These are phyloP conservation scores for Tiliqua scincoides DNA, from an alignment of 2,113 vertebrate genomes.

Conservation along the genomic window DNA sequence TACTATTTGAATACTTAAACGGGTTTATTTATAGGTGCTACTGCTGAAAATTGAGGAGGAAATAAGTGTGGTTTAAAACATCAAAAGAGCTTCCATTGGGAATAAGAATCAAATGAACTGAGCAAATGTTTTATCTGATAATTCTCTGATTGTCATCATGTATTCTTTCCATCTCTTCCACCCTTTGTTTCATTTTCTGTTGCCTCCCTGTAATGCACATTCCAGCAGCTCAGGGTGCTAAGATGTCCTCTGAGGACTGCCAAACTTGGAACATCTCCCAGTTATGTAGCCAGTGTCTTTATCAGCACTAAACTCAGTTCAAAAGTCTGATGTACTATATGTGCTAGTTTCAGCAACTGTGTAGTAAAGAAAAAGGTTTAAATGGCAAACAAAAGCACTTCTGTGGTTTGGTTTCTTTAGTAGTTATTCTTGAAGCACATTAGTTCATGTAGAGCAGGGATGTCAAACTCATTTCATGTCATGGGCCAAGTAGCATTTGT, in stretches of 20 bases:
- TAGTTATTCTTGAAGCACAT: background rate
- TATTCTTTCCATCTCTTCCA: conserved; percentile 22
- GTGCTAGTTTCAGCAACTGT: background rate
- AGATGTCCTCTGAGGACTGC: conserved; percentile 4
- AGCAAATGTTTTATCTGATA: background rate
- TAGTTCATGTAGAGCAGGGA: background rate
- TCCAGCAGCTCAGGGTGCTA: conserved; percentile 17
- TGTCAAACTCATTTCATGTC: background rate
- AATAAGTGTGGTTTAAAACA: background rate
- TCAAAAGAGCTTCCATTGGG: background rate
- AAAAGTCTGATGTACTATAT: background rate
- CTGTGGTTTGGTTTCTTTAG: background rate
- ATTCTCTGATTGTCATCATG: background rate
- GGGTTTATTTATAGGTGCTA: background rate
- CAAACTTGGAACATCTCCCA: conserved; percentile 11
- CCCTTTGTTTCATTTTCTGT: conserved; percentile 10
- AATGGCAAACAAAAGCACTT: background rate
- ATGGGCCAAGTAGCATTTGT: rapidly evolving
- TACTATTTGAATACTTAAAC: background rate
- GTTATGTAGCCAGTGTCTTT: conserved; percentile 26
- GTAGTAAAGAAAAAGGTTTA: background rate
- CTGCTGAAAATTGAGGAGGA: background rate
- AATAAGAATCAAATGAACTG: background rate
- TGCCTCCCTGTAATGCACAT: conserved; percentile 12
- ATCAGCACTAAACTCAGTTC: background rate